Conservation (phyloP, 2,888 invertebrate species). For the Periphyllus acericola region DNA sequence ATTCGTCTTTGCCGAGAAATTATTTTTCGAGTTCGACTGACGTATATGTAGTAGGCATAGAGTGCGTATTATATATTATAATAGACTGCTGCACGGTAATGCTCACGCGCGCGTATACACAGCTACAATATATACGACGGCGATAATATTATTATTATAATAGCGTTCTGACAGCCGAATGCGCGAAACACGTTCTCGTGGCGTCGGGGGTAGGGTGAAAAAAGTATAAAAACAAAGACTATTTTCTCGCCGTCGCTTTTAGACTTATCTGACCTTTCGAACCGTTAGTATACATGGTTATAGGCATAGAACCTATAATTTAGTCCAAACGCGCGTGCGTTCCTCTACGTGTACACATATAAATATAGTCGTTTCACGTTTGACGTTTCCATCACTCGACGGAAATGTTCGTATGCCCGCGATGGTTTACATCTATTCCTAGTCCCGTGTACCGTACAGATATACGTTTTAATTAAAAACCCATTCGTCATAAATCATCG, state of each 20-base stretch:
- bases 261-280: too few species aligned
- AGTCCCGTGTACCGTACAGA: neutral
- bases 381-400: neutral
- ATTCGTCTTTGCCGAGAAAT: neutral
- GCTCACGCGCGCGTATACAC: too few species aligned
- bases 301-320: neutral
- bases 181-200: too few species aligned
- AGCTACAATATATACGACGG: neutral
- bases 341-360: too few species aligned
- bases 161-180: neutral
- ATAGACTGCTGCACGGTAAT: too few species aligned
- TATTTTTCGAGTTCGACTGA: neutral
- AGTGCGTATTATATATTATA: neutral
- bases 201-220: too few species aligned
- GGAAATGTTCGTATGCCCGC: neutral
- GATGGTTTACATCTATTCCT: neutral
- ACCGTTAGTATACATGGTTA: too few species aligned
- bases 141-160: neutral
- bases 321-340: too few species aligned
- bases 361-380: too few species aligned
- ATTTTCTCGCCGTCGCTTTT: too few species aligned
- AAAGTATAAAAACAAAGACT: too few species aligned
- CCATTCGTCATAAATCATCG: slow-evolving; percentile 21
- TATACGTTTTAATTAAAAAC: slow-evolving; percentile 38
- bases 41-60: neutral